Evolutionary conservation across 2,888 invertebrate species (phyloP), one percentile per base, ranked within the genome.

Genomic region (Steinernema carpocapsae): DNA sequence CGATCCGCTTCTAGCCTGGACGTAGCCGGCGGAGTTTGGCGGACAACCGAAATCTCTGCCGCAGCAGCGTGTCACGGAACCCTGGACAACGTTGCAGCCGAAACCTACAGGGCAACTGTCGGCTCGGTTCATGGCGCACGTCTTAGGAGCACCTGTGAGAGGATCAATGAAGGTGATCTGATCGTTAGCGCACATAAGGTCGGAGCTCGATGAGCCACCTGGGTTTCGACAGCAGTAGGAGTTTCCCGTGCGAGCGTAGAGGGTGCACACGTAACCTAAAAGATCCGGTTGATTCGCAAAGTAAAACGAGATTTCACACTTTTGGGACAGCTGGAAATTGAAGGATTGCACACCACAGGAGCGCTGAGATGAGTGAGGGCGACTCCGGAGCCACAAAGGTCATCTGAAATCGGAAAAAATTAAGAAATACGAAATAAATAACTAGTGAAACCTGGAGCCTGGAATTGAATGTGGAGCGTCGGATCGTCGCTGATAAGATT

Each of bases 11-110:
- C 74, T 76, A 17, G 85, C 82, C 51, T 83, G 78, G 17, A 86
- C 76, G 71, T 81, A 84, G 24, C 86, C 86, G 19, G 86, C 86
- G 10, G 85, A 83, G 75, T 86, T 86, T 76, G 80, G 80, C 0
- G 85, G 85, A 72, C 86, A 86, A 19, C 86, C 86, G 74, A 84
- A 80, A 76, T 85, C 83, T 70, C 81, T 80, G 51, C 86, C 86
- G 75, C 86, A 86, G 73, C 86, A 86, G 32, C 84, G 76, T 1
- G 86, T 86, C 19, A 82, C 81, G 19, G 80, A 79, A 46, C 85
- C 85, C 12, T 82, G 81, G 12, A 86, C 82, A 17, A 87, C 74
- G 74, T 84, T 86, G 76, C 86, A 86, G 43, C 83, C 84, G 72
- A 86, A 86, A 32, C 86, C 86, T 43, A 79, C 76, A 7, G 86